These are phyloP conservation scores for Drosophila mulleri DNA, from an alignment of 2,888 invertebrate genomes.

Conservation along the genomic window DNA sequence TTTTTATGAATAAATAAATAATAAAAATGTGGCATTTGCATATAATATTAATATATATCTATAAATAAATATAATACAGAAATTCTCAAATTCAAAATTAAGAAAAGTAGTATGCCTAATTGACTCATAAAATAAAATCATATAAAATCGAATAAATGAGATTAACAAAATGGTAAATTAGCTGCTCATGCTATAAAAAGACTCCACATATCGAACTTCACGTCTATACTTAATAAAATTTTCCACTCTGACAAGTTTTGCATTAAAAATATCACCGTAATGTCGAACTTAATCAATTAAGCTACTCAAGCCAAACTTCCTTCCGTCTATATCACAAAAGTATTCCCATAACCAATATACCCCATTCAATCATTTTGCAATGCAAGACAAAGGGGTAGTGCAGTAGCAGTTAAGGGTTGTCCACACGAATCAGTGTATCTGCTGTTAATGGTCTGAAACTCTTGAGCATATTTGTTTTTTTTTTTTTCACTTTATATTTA, in stretches of 20 bases:
- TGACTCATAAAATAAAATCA: too few species aligned
- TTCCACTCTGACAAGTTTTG: neutral
- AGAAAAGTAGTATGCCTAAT: too few species aligned
- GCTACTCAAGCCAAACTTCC: neutral
- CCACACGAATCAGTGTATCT: slow-evolving; percentile 5
- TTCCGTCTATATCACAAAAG: neutral
- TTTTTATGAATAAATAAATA: neutral
- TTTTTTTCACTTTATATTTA: neutral
- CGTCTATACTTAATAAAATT: neutral
- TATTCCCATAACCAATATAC: neutral
- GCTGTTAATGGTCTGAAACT: slow-evolving; percentile 36
- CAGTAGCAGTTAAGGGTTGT: slow-evolving; percentile 2
- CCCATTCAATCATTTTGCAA: neutral
- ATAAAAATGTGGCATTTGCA: too few species aligned
- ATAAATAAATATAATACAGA: too few species aligned
- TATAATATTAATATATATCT: too few species aligned
- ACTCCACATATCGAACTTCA: neutral
- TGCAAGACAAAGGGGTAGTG: neutral
- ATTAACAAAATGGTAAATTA: too few species aligned
- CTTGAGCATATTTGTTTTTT: slow-evolving; percentile 31
- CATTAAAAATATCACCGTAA: too few species aligned
- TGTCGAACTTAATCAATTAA: too few species aligned
- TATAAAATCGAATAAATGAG: too few species aligned
- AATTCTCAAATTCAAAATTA: too few species aligned
- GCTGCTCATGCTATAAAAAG: neutral